Evolutionary conservation across 1,140 invertebrate species (phyloP), one percentile per base, ranked within the genome.

Genomic region (Papilio helenus): DNA sequence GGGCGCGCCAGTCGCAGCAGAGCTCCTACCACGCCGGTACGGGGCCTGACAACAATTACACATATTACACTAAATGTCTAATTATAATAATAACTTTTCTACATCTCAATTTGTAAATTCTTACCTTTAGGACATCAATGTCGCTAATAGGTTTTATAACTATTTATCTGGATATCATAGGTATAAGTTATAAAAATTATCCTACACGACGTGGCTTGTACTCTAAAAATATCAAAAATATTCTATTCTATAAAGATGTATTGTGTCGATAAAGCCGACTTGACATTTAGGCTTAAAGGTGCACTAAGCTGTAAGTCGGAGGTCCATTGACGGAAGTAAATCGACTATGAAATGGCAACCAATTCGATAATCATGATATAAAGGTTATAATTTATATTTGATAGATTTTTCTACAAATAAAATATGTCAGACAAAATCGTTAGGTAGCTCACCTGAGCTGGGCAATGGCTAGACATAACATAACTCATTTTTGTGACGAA

Each of bases 11-110:
- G 81, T 73, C 89, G 87, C 76, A 89, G 87, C 83, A 93, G 84
- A 29, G 84, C 92, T 73, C 92, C 93, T 93, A 94, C 83, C 86
- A 94, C 86, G 81, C 91, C 93, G 76, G 88, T 92, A 76, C 92
- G 89, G 76, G 90, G 87, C 81, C 93, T 94, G 88, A 85, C 87
- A 90, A 76, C n/a, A 83, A 76, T 79, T 42, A 65, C 58, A 77
- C 29, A 55, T 49, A 44, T 58, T 72, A 44, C 73, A 79, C 55
- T 72, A 74, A 76, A 29, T 72, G 14, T 14, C 14, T 46, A 2
- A 46, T 46, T 46, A 46, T 46, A 46, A 46, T 46, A 46, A 14
- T 46, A 16, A 46, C 0, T 46, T 46, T 46, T 16, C 34, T 39
- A 10, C 10, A 46, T 46, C 14, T 46, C 12, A 46, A 14, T 12